phyloP scores from a whole-genome alignment of 1,140 invertebrate species.

The Caenorhabditis latens region DNA sequence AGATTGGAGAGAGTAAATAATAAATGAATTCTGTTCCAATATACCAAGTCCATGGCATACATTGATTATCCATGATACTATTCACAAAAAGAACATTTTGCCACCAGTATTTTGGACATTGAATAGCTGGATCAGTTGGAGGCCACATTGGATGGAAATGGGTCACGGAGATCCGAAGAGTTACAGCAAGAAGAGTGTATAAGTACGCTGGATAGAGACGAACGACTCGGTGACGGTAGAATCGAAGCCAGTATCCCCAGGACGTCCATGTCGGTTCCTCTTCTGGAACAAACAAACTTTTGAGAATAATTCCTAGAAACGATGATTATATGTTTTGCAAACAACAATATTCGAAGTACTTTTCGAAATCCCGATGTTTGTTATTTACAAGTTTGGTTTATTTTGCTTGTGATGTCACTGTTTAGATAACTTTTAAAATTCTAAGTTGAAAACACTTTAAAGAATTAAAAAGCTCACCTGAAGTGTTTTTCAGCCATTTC shows the following conservation, averaged over 20 bases:
- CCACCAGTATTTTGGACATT: constrained; percentile 76
- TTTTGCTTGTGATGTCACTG: too few relatives aligned
- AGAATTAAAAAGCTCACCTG: constrained; percentile 63
- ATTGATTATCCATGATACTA: constrained; percentile 74
- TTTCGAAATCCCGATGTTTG: too few relatives aligned
- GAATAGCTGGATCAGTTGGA: constrained; percentile 77
- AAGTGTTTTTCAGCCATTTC: constrained; percentile 77
- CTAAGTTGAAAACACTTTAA: not conserved
- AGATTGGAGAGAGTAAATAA: constrained; percentile 76
- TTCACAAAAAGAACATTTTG: constrained; percentile 77
- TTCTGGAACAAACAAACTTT: constrained; percentile 66
- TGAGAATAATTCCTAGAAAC: too few relatives aligned
- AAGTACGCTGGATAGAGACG: constrained; percentile 77
- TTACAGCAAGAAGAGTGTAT: constrained; percentile 76
- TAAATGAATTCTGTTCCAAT: constrained; percentile 78
- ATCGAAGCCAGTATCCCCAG: constrained; percentile 75
- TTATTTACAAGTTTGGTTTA: too few relatives aligned
- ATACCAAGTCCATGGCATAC: constrained; percentile 78
- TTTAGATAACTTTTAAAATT: not conserved
- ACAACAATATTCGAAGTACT: too few relatives aligned
- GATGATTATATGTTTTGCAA: too few relatives aligned
- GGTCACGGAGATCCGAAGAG: constrained; percentile 73
- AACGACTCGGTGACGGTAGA: constrained; percentile 75
- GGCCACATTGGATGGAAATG: constrained; percentile 78
- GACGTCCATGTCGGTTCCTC: constrained; percentile 73